Conservation (phyloP, 2,888 invertebrate species). For the Orgyia antiqua region DNA sequence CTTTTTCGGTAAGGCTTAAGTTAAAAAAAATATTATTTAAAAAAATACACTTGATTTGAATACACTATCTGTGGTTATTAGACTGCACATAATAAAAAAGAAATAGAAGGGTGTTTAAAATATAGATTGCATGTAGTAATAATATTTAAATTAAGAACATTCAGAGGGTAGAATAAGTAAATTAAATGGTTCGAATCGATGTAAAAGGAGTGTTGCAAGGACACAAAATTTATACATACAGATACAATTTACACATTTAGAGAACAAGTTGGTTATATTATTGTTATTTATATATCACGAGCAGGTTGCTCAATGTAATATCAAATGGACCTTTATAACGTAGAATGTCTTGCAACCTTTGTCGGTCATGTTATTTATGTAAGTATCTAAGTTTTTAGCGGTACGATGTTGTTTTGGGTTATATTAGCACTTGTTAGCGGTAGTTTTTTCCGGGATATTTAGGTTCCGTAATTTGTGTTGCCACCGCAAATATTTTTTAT, state of each 20-base stretch:
- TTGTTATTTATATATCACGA: slow-evolving; percentile 18
- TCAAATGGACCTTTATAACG: slow-evolving; percentile 22
- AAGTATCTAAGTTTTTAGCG: slow-evolving; percentile 15
- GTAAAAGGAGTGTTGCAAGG: slow-evolving; percentile 26
- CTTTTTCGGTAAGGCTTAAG: slow-evolving; percentile 36
- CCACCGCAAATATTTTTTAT: no score
- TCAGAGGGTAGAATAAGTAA: neutral
- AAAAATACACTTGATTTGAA: no score
- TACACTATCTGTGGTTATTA: no score
- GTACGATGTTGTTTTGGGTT: slow-evolving; percentile 1
- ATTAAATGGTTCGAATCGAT: slow-evolving; percentile 12
- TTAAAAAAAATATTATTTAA: no score
- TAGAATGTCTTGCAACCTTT: slow-evolving; percentile 24
- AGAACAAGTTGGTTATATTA: slow-evolving; percentile 9
- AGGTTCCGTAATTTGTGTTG: slow-evolving; percentile 3
- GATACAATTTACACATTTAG: slow-evolving; percentile 9
- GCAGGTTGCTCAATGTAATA: slow-evolving; percentile 17
- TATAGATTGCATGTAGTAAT: slow-evolving; percentile 1
- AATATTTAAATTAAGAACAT: slow-evolving; percentile 2
- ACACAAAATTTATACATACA: slow-evolving; percentile 14
- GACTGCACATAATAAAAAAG: no score
- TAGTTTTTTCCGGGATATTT: neutral
- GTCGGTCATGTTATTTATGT: slow-evolving; percentile 15
- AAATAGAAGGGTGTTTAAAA: slow-evolving; percentile 3
- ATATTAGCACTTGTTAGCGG: neutral